Evolutionary conservation across 2,797 vertebrate species (phyloP), one percentile per base, ranked within the genome.

Genomic region (Rousettus madagascariensis): DNA sequence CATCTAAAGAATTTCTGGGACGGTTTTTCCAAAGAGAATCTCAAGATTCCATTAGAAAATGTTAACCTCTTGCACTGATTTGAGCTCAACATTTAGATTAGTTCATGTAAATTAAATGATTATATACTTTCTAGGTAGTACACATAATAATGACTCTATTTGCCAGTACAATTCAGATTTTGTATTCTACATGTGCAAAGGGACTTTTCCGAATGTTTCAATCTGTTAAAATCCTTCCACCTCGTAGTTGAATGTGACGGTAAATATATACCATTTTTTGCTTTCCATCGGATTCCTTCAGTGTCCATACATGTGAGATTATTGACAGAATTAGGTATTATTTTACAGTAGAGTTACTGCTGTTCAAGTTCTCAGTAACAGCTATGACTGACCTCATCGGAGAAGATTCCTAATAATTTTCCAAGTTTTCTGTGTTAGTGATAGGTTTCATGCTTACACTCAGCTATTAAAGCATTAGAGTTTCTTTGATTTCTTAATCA

Each of bases 401-500:
- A 93, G n/a, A 86, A 94, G 90, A 96, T 79, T 84, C 85, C 90
- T 95, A 95, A 95, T 93, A 89, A 91, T 90, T 94, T 97, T 57
- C 82, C 90, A 61, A 94, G 83, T 69, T 94, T 89, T 96, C 72
- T 95, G 26, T 90, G 55, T 95, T 90, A 94, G 85, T 95, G 95
- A 80, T 86, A 96, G 92, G 74, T 95, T 97, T 98, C 92, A 72
- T 91, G 75, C 77, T 24, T 93, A 89, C 5, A 79, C 22, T 92
- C 77, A 72, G 71, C 95, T 96, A 96, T 97, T 96, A 93, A 97
- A 96, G 46, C 77, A 94, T 97, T 96, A 97, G 65, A 82, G 51
- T 95, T 92, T 97, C 93, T 98, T 98, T 96, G 71, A 93, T 97
- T 97, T 97, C 95, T 89, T 96, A 97, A 36, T 95, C 41, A 80